Percentiles rank a stretch among this genome's conserved stretches.
Evolutionary conservation across 2,888 invertebrate genomes (phyloP).

Genomic region (Gari tellinella): DNA sequence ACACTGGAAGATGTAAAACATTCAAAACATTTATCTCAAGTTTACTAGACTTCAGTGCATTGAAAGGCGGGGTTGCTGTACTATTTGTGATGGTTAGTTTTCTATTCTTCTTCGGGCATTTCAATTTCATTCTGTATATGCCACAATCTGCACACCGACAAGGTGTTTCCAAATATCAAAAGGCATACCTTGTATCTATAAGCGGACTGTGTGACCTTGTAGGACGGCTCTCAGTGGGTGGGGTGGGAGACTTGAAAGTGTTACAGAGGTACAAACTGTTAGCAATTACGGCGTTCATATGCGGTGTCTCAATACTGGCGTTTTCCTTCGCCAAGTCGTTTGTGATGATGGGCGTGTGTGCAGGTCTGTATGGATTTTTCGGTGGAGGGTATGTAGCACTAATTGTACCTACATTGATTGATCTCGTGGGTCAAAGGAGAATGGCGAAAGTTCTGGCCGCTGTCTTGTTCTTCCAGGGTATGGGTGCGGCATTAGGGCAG

Average conservation of each 20-base stretch:
- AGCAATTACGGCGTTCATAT: constrained; percentile 52
- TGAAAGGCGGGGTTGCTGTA: constrained; percentile 65
- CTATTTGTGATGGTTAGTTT: constrained; percentile 69
- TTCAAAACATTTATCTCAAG: constrained; percentile 38
- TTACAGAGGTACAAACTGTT: constrained; percentile 72
- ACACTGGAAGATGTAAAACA: neutral
- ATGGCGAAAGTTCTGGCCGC: constrained; percentile 73
- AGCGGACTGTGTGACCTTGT: constrained; percentile 74
- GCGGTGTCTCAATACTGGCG: constrained; percentile 66
- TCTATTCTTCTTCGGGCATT: constrained; percentile 75
- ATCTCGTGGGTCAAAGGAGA: constrained; percentile 71
- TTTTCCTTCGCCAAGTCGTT: constrained; percentile 64
- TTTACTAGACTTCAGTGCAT: constrained; percentile 69
- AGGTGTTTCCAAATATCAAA: constrained; percentile 69
- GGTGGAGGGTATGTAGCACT: constrained; percentile 75
- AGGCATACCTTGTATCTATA: constrained; percentile 73
- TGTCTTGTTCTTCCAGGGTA: constrained; percentile 74
- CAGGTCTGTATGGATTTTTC: constrained; percentile 73
- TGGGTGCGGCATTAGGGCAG: constrained; percentile 74
- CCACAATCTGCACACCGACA: constrained; percentile 59
- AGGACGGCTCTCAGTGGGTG: constrained; percentile 68
- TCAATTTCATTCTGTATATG: constrained; percentile 76
- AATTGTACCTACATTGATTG: constrained; percentile 72
- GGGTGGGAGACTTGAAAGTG: constrained; percentile 68
- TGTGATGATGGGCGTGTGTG: constrained; percentile 67